Percentiles rank a stretch among this genome's conserved stretches.
phyloP scores from a whole-genome alignment of 2,797 vertebrate genomes.

The Tadarida brasiliensis region DNA sequence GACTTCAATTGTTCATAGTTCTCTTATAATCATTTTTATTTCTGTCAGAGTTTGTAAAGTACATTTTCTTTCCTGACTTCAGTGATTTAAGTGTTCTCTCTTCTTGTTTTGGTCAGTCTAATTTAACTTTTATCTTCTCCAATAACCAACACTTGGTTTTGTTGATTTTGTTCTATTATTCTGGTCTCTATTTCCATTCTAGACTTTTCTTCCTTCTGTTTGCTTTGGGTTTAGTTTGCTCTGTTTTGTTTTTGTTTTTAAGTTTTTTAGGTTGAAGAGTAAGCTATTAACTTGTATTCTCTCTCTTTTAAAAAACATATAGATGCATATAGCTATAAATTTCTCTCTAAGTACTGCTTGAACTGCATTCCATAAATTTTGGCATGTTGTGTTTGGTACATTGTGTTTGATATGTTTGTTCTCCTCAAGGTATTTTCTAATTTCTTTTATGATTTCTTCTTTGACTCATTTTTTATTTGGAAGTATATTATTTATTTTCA shows the following conservation, averaged over 20 bases:
- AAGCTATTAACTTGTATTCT: neutral
- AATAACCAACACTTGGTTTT: neutral
- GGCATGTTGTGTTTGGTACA: neutral
- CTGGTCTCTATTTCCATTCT: neutral
- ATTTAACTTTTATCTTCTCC: neutral
- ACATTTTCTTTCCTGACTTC: neutral
- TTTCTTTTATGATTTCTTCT: too few species aligned
- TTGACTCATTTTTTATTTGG: too few species aligned
- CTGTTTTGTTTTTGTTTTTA: neutral
- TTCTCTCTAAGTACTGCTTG: neutral
- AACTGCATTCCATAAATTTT: neutral
- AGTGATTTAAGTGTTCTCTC: neutral
- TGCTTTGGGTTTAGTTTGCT: neutral
- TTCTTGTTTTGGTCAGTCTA: neutral
- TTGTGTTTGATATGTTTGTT: neutral
- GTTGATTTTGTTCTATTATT: neutral
- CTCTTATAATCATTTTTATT: neutral
- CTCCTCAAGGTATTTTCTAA: neutral
- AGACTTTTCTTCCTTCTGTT: neutral
- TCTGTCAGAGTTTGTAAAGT: neutral
- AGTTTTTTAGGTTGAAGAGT: neutral
- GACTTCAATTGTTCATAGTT: too few species aligned
- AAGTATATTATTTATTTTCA: too few species aligned
- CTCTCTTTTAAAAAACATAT: neutral
- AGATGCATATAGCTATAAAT: neutral